Evolutionary conservation across 1,140 invertebrate species (phyloP).

Genomic region (Leptonema lineaticorne): DNA sequence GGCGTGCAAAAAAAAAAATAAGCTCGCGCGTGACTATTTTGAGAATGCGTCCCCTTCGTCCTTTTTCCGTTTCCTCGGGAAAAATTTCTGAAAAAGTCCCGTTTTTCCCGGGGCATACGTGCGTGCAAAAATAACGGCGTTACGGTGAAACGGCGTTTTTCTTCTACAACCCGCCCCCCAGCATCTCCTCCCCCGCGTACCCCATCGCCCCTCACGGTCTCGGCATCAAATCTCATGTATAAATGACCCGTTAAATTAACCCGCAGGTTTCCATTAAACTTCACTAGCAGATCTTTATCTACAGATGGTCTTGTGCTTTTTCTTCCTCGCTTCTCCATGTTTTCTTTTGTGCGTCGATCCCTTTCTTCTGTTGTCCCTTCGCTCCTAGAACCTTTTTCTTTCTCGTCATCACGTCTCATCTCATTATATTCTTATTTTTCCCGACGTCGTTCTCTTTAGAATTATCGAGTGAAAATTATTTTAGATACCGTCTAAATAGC

Average conservation of each 20-base stretch:
- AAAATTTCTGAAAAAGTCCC: slow-evolving; percentile 10
- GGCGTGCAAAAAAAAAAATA: too few species aligned
- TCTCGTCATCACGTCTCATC: background rate
- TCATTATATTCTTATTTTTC: background rate
- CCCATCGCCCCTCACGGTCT: background rate
- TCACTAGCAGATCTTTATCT: slow-evolving; percentile 18
- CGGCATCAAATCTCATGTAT: slow-evolving; percentile 18
- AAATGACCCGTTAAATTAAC: slow-evolving; percentile 19
- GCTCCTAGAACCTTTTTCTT: background rate
- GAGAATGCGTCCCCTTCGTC: background rate
- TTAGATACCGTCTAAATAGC: too few species aligned
- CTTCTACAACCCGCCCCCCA: too few species aligned
- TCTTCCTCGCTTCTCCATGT: too few species aligned
- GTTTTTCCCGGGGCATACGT: slow-evolving; percentile 13
- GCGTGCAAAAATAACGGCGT: slow-evolving; percentile 16
- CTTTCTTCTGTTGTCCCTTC: background rate
- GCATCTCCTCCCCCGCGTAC: background rate
- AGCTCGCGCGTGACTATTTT: slow-evolving; percentile 26
- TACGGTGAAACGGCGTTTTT: slow-evolving; percentile 17
- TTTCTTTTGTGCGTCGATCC: background rate
- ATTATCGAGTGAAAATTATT: too few species aligned
- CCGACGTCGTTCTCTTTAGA: too few species aligned
- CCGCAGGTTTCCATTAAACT: slow-evolving; percentile 17
- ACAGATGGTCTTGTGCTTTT: background rate
- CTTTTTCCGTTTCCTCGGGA: slow-evolving; percentile 11